A percentile compares a stretch with the other conserved stretches of the same genome.
Evolutionary conservation across 2,113 vertebrate species (phyloP).

Genomic region (Leiothrix lutea): DNA sequence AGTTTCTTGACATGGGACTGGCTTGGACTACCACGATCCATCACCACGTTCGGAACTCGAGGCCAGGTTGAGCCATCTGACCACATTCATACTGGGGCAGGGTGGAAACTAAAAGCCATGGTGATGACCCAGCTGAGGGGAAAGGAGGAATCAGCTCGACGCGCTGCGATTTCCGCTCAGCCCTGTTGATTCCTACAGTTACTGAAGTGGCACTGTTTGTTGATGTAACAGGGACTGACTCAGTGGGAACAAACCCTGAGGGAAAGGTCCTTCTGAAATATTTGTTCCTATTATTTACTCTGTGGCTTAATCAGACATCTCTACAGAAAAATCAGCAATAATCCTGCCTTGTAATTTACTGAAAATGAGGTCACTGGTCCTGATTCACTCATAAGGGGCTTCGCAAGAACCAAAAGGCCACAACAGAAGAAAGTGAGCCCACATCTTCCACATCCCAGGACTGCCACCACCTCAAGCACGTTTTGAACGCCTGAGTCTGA

Average conservation of each 20-base stretch:
- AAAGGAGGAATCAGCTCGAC: background rate
- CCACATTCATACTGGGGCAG: background rate
- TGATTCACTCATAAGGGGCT: background rate
- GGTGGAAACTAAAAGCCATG: background rate
- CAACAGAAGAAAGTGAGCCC: background rate
- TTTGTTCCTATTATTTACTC: constrained; percentile 48
- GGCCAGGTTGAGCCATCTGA: background rate
- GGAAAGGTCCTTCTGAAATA: constrained; percentile 38
- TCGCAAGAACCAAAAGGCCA: background rate
- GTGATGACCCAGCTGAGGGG: background rate
- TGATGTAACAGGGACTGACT: constrained; percentile 42
- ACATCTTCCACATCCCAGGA: background rate
- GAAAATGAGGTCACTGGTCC: background rate
- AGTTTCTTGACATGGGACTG: background rate
- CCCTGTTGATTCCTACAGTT: background rate
- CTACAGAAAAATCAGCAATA: background rate
- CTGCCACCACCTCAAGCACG: background rate
- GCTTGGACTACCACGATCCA: no score
- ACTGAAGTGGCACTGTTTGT: constrained; percentile 1
- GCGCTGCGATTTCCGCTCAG: background rate
- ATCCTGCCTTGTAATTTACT: background rate
- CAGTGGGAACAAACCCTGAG: constrained; percentile 28
- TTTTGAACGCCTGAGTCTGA: background rate
- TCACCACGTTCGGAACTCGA: background rate
- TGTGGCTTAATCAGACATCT: constrained; percentile 22